Percentiles rank a stretch among this genome's conserved stretches.
Conservation (phyloP, 2,113 vertebrate species). For the Catharus minimus region DNA sequence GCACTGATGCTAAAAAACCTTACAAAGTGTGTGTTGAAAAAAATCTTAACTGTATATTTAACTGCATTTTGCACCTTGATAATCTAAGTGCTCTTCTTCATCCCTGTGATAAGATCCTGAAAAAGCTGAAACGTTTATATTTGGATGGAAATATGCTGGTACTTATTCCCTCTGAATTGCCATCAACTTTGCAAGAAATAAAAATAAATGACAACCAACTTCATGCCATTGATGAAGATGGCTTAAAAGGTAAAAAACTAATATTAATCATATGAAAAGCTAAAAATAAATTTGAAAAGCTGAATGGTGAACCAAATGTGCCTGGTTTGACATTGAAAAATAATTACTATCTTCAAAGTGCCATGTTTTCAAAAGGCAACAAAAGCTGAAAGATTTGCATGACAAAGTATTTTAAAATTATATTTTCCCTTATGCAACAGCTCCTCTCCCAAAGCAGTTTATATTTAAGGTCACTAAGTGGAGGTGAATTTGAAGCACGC, state of each 20-base stretch:
- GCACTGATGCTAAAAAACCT: not conserved
- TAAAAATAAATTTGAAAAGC: not conserved
- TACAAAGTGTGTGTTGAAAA: not conserved
- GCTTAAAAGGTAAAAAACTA: constrained; percentile 79
- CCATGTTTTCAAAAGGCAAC: not conserved
- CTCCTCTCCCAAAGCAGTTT: not conserved
- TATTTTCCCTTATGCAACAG: not conserved
- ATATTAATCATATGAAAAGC: not conserved
- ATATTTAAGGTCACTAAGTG: not conserved
- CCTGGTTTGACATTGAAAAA: not conserved
- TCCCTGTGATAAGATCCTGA: constrained; percentile 76
- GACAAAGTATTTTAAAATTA: not conserved
- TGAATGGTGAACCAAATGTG: not conserved
- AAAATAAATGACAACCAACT: constrained; percentile 94
- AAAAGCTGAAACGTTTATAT: constrained; percentile 87
- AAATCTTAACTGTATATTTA: not conserved
- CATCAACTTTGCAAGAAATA: constrained; percentile 88
- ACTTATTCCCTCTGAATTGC: constrained; percentile 80
- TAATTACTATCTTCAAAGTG: not conserved
- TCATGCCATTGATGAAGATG: constrained; percentile 75
- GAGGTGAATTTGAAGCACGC: not conserved
- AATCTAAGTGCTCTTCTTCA: not conserved
- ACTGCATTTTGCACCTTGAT: not conserved
- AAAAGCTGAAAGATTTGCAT: not conserved
- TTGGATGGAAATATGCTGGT: constrained; percentile 89